Evolutionary conservation across 92 coral and sea anemone species (phyloP), one percentile per base, ranked within the genome.

Genomic region (Anthopleura xanthogrammica): DNA sequence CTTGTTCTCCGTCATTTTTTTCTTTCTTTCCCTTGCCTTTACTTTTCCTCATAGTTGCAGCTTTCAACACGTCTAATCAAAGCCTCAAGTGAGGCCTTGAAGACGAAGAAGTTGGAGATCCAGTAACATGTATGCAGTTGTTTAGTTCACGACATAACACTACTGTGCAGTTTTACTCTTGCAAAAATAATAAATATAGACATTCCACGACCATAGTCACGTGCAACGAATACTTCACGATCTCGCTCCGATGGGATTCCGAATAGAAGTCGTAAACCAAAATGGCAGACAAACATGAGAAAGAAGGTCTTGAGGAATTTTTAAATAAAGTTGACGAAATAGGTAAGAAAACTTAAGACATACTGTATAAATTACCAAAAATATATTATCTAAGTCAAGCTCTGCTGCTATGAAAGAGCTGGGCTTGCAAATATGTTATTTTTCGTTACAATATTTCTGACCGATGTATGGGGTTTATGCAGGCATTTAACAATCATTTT

Each of bases 291-390:
- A 71, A 73, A 68, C 72, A 43, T 1, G 84, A 85, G 91, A 95
- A 92, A 78, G 97, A 88, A 80, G 97, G 89, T 65, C 74, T 95
- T 20, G 86, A 87, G 71, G 85, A 89, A 77, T 95, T 95, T 87
- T 92, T 95, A 20, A 90, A 88, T 46, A 91, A 95, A 89, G 98
- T 95, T 68, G 98, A 95, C 78, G 98, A 95, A 78, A 90, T 95
- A 56, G 98, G 98, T 95, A 70, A 78, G 92, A 36, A 48, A 24
- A 50, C 22, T 81, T 82, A 40, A 62, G 7, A 8, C 13, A 54
- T 46, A 1, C 7, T 13, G 79, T 41, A 42, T 75, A 16, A 12
- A 5, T 2, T 75, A n/a, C 16, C 16, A 68, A 3, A 68, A n/a
- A 68, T 9, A 29, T 29, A 6, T 24, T 68, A 13, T 23, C 11